Conservation (phyloP, 2,888 invertebrate genomes). For the Pandemis heparana region DNA sequence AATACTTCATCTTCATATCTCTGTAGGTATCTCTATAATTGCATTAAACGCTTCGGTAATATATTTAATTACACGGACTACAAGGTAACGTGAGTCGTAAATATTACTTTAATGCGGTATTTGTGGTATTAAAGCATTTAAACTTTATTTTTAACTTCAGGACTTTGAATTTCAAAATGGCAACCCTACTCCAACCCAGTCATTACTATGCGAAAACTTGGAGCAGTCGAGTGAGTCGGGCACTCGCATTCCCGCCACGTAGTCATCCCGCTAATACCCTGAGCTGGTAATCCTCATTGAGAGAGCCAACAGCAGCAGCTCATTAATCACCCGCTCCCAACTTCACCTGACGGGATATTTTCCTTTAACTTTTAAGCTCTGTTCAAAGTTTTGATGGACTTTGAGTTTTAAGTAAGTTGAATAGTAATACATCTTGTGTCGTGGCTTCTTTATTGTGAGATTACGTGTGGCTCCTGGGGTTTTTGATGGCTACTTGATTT, state of each 20-base stretch:
- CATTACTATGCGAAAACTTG: slow-evolving; percentile 12
- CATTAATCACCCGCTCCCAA: slow-evolving; percentile 40
- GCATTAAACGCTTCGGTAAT: too few species aligned
- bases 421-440: slow-evolving; percentile 82
- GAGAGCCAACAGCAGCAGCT: slow-evolving; percentile 54
- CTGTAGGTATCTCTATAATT: too few species aligned
- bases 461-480: slow-evolving; percentile 39
- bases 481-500: slow-evolving; percentile 8
- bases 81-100: too few species aligned
- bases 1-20: too few species aligned
- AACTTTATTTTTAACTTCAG: neutral
- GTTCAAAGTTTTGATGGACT: slow-evolving; percentile 83
- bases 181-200: neutral
- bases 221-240: neutral
- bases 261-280: slow-evolving; percentile 39
- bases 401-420: slow-evolving; percentile 83
- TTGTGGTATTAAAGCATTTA: too few species aligned
- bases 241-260: slow-evolving; percentile 21
- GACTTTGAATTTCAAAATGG: neutral
- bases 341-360: slow-evolving; percentile 81
- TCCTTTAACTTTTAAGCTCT: slow-evolving; percentile 85
- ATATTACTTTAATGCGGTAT: too few species aligned
- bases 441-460: slow-evolving; percentile 52
- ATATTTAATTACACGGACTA: too few species aligned
- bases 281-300: slow-evolving; percentile 74